phyloP scores from a whole-genome alignment of 2,797 vertebrate genomes.

The Emydoidea blandingii region DNA sequence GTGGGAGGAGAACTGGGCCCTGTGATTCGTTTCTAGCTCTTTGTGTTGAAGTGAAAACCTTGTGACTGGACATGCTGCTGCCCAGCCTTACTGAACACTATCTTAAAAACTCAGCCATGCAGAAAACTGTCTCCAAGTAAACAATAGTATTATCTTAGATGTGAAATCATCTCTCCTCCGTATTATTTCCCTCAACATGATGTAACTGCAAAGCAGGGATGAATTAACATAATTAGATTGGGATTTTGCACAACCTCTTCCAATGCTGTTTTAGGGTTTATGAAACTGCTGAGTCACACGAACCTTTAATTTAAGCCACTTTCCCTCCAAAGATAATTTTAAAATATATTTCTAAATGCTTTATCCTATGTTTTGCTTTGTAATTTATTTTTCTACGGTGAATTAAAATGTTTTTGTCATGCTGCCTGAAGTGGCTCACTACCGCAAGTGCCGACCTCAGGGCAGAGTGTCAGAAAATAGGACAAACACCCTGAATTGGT shows the following conservation, averaged over 20 bases:
- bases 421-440: too few species aligned
- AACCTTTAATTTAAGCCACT: neutral
- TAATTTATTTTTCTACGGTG: neutral
- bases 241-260: neutral
- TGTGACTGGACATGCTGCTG: neutral
- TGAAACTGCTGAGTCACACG: neutral
- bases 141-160: constrained; percentile 10
- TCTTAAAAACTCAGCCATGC: neutral
- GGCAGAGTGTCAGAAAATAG: too few species aligned
- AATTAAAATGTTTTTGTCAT: neutral
- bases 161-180: neutral
- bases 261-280: neutral
- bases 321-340: neutral
- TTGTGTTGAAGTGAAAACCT: constrained; percentile 16
- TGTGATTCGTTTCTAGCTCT: neutral
- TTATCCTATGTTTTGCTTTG: neutral
- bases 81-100: neutral
- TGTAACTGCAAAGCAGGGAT: neutral
- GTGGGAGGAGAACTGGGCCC: neutral
- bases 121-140: constrained; percentile 26
- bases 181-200: constrained; percentile 10
- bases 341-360: neutral
- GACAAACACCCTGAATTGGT: too few species aligned
- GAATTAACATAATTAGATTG: neutral
- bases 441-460: too few species aligned